phyloP scores from a whole-genome alignment of 2,797 vertebrate genomes.

The Corythornis leucogaster region DNA sequence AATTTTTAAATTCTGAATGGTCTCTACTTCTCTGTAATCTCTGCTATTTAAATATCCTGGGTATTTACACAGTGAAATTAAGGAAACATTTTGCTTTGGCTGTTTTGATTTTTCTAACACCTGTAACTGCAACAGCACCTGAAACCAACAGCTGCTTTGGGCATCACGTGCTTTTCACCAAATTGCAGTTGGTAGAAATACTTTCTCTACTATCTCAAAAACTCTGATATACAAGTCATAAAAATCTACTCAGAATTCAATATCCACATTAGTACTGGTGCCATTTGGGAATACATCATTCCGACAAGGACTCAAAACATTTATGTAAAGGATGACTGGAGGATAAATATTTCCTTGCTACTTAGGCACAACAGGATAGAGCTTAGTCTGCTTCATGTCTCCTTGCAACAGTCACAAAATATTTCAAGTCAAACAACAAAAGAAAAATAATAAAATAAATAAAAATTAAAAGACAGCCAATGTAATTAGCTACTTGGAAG shows the following conservation, averaged over 20 bases:
- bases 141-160: slow-evolving; percentile 25
- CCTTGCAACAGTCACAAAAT: background rate
- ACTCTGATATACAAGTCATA: slow-evolving; percentile 3
- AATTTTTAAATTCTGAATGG: background rate
- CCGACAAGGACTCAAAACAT: slow-evolving; percentile 12
- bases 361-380: slow-evolving; percentile 15
- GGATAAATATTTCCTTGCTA: slow-evolving; percentile 35
- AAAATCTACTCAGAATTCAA: slow-evolving; percentile 63
- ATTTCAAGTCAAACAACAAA: background rate
- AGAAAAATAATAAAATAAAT: background rate
- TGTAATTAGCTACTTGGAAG: background rate
- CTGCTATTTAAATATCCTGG: background rate
- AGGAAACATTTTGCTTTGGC: background rate
- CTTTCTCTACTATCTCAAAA: slow-evolving; percentile 30
- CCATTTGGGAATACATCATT: background rate
- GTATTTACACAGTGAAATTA: background rate
- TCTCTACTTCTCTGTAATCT: background rate
- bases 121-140: background rate
- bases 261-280: slow-evolving; percentile 25
- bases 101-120: background rate
- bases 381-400: background rate
- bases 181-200: background rate
- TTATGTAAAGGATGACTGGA: background rate
- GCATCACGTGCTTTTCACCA: slow-evolving; percentile 34
- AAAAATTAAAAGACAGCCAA: background rate